phyloP scores from a whole-genome alignment of 2,113 vertebrate species.

The Desmodus rotundus region DNA sequence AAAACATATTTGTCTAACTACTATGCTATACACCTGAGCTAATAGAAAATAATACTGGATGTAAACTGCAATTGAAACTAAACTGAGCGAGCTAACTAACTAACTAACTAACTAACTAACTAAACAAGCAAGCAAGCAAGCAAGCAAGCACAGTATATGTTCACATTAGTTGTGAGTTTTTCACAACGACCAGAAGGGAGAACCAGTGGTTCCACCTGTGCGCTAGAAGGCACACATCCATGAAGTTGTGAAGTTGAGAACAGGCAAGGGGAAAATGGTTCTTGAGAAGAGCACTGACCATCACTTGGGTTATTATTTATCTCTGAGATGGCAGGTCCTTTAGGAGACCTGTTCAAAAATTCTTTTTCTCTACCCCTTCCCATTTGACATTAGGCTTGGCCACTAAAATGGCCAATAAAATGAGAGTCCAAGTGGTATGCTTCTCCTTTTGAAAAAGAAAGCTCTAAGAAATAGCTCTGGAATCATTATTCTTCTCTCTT shows the following conservation, averaged over 20 bases:
- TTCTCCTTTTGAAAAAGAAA: neutral
- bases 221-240: neutral
- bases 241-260: neutral
- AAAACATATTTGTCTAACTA: neutral
- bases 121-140: neutral
- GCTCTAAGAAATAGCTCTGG: neutral
- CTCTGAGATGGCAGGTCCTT: neutral
- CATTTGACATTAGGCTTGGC: neutral
- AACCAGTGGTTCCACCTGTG: neutral
- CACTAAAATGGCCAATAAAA: neutral
- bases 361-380: neutral
- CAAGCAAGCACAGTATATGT: neutral
- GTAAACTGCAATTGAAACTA: neutral
- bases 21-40: neutral
- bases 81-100: neutral
- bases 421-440: neutral
- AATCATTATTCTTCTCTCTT: neutral
- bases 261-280: neutral
- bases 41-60: neutral
- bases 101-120: neutral
- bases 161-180: slow-evolving; percentile 16
- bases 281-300: neutral
- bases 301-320: neutral
- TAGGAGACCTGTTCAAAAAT: neutral
- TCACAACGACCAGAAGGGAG: slow-evolving; percentile 40